Percentiles rank a stretch among this genome's conserved stretches.
These are phyloP conservation scores for Phymatocera aterrima DNA, from an alignment of 2,888 invertebrate genomes.

Conservation along the genomic window DNA sequence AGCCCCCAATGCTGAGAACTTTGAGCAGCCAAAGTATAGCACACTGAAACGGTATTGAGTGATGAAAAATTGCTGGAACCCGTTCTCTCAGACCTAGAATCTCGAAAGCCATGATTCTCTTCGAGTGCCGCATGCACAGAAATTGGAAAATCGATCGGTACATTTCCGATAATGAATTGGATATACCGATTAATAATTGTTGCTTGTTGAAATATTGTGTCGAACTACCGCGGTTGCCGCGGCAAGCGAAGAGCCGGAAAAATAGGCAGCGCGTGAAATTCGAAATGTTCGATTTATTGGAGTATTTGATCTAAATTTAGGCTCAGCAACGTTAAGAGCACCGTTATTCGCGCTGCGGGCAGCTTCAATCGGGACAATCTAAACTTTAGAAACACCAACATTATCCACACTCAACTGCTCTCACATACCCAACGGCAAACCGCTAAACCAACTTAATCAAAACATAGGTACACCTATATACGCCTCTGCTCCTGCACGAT, in stretches of 20 bases:
- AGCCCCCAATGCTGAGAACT: too few species aligned
- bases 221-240: not conserved
- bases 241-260: not conserved
- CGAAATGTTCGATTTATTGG: constrained; percentile 27
- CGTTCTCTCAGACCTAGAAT: too few species aligned
- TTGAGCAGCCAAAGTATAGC: too few species aligned
- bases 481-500: constrained; percentile 22
- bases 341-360: constrained; percentile 23
- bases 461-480: constrained; percentile 47
- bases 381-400: constrained; percentile 46
- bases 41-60: too few species aligned
- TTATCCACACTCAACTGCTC: constrained; percentile 47
- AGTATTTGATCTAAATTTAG: constrained; percentile 37
- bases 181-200: not conserved
- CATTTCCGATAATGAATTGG: not conserved
- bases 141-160: not conserved
- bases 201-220: not conserved
- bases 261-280: constrained; percentile 16
- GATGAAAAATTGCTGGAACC: too few species aligned
- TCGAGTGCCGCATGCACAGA: not conserved
- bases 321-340: constrained; percentile 3
- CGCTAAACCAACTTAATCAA: constrained; percentile 47
- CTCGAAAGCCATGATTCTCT: not conserved
- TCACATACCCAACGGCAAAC: constrained; percentile 43
- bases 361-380: constrained; percentile 44